These are phyloP conservation scores for Neoniphon sammara DNA, from an alignment of 2,797 vertebrate genomes.

Conservation along the genomic window DNA sequence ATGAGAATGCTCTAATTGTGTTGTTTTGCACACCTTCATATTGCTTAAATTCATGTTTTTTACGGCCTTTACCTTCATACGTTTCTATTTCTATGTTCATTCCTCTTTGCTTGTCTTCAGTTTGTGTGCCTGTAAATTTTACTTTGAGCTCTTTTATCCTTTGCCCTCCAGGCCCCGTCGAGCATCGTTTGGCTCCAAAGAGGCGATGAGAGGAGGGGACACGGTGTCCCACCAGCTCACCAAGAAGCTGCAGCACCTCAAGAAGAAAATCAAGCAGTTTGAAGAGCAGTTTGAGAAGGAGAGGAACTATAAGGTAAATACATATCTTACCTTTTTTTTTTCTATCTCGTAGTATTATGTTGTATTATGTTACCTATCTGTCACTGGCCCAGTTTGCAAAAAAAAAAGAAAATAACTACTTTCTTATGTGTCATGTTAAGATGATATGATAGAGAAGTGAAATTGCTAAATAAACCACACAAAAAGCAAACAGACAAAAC, in stretches of 20 bases:
- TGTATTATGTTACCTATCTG: too few relatives aligned
- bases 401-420: too few relatives aligned
- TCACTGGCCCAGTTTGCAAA: too few relatives aligned
- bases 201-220: slow-evolving; percentile 87
- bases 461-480: neutral
- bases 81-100: neutral
- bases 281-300: slow-evolving; percentile 98
- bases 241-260: slow-evolving; percentile 93
- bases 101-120: neutral
- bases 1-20: too few relatives aligned
- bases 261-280: slow-evolving; percentile 98
- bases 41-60: too few relatives aligned
- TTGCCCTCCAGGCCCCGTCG: slow-evolving; percentile 85
- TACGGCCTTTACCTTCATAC: too few relatives aligned
- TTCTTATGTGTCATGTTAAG: too few relatives aligned
- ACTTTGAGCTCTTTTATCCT: neutral
- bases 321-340: slow-evolving; percentile 6
- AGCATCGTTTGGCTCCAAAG: slow-evolving; percentile 93
- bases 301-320: slow-evolving; percentile 93
- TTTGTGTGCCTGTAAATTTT: neutral
- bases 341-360: neutral
- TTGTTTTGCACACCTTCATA: too few relatives aligned
- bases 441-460: neutral
- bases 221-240: slow-evolving; percentile 92
- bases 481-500: too few relatives aligned